Evolutionary conservation across 2,888 invertebrate species (phyloP), one percentile per base, ranked within the genome.

Genomic region (Salpingus planirostris): DNA sequence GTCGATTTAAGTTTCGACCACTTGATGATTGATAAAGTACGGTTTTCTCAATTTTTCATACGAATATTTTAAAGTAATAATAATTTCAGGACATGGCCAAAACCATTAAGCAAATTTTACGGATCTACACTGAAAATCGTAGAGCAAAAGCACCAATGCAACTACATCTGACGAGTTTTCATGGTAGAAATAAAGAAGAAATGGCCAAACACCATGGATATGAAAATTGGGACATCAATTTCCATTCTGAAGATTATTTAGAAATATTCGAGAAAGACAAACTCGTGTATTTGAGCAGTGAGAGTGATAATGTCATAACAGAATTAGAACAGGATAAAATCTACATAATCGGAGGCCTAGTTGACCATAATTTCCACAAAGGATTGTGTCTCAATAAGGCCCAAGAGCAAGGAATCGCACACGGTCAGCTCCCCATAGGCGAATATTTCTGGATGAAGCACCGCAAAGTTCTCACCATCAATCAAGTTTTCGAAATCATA

Each of bases 291-390:
- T 70, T 98, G 44, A 85, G 87, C 3, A 91, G 93, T 63, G 97
- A 98, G 63, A 96, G 96, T 8, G 82, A 88, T 26, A 90, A 89
- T 67, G 66, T 90, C 3, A 73, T 97, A 43, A 73, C 76, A 33
- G 62, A 64, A 30, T 69, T 93, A 50, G 80, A 87, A 47, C 74
- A 82, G 12, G 73, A 80, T 40, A 82, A 82, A 56, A 75, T 81
- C 25, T 98, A 97, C 57, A 78, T 98, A 28, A 96, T 98, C 60
- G 98, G 98, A 22, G 98, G 96, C 13, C 68, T 98, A 24, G 93
- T 98, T 0, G 98, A 98, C 67, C 97, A 98, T 60, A 98, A 98
- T 67, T 76, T 83, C 48, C 85, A 93, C 47, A 97, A 96, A 73
- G 93, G 93, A 2, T 65, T 88, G 10, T 95, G 95, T 57, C 77